Base-by-base conservation (phyloP, 2,113 vertebrate genomes). In the Bubo bubo region DNA sequence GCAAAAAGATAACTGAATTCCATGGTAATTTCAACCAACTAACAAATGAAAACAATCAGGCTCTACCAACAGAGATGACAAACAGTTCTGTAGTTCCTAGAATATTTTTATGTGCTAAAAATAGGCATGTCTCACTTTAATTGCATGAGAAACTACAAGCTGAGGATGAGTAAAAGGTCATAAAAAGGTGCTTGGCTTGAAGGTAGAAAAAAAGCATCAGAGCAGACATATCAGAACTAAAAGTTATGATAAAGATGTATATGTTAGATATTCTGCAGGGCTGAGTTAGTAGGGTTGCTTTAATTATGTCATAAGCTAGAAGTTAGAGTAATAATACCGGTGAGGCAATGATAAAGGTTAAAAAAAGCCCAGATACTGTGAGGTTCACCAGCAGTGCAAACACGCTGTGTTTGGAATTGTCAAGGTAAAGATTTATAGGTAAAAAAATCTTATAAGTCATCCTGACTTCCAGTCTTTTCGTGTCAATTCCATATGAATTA, bases 61-160 rank as follows among this genome's bases (percentile, higher is more conserved):
- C 12, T 92, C 21, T 64, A 89, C 72, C 83, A 95, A 23, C 79
- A 90, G 66, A 82, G 70, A 37, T 41, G 71, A 83, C 56, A 93
- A 94, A 93, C 85, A 90, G 64, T 86, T 88, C 66, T 96, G 76
- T 73, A 92, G 88, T 93, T 90, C 94, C 86, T 88, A 90, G 77
- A 86, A 96, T 96, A 84, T 95, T 96, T 97, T 83, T 70, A n/a
- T 10, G 7, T 81, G 74, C 94, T 96, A 97, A 96, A 97, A 97
- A 95, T 93, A 97, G 91, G 50, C 5, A 16, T 49, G 58, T 68
- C 63, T 97, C 60, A 47, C 82, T 96, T 94, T 12, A 88, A 56
- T 22, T 93, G 90, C 86, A 86, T 66, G 87, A 95, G 93, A 95
- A 98, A 74, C 94, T 74, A 28, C 62, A 87, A 74, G 83, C 66